Percentiles rank a stretch among this genome's conserved stretches.
phyloP scores from a whole-genome alignment of 2,797 vertebrate genomes.

The Lemur catta region DNA sequence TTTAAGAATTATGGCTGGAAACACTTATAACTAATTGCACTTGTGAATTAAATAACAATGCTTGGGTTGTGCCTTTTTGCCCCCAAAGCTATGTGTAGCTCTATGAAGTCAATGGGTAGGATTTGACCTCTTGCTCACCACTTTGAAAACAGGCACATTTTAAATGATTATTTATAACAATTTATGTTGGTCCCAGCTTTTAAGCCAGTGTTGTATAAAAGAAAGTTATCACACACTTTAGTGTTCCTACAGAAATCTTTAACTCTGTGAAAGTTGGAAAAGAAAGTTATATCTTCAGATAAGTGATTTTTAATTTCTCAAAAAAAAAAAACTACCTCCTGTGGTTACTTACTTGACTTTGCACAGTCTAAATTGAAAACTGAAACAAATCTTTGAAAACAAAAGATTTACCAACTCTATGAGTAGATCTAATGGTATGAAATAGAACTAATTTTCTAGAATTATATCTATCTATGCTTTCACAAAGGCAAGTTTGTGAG shows the following conservation, averaged over 20 bases:
- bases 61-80: not conserved
- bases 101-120: not conserved
- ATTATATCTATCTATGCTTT: not conserved
- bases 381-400: not conserved
- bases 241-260: not conserved
- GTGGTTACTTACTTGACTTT: not conserved
- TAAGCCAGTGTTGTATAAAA: not conserved
- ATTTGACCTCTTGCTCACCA: not conserved
- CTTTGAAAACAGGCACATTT: not conserved
- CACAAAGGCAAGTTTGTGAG: not conserved
- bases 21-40: not conserved
- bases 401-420: not conserved
- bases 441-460: not conserved
- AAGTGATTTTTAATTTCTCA: not conserved
- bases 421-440: not conserved
- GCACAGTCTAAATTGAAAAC: not conserved
- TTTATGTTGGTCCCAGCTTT: not conserved
- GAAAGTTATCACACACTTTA: not conserved
- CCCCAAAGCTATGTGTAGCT: not conserved
- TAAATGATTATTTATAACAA: not conserved
- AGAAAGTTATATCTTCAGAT: not conserved
- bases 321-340: not conserved
- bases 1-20: not conserved
- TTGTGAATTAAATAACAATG: slow-evolving; percentile 43
- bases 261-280: not conserved